Conservation (phyloP, 1,140 invertebrate genomes). For the Drosophila serrata region DNA sequence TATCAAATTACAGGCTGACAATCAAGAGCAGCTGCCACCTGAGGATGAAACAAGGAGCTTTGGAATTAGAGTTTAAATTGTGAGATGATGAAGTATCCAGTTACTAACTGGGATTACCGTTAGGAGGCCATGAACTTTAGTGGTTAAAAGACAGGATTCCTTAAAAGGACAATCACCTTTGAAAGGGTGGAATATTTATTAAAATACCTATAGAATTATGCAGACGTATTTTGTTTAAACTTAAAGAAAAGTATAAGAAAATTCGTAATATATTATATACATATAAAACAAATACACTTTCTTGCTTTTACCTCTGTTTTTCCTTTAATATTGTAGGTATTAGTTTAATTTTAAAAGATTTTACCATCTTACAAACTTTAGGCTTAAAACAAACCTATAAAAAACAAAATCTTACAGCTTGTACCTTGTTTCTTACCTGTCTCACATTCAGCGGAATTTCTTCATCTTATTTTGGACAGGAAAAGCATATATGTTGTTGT, state of each 20-base stretch:
- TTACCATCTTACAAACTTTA: too few species aligned
- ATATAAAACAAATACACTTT: background rate
- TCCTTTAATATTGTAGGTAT: too few species aligned
- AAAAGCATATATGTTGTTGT: background rate
- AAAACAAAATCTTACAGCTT: background rate
- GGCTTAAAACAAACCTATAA: too few species aligned
- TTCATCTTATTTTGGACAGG: background rate
- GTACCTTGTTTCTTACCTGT: background rate
- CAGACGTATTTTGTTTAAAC: background rate
- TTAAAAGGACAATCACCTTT: background rate
- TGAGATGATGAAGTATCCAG: background rate
- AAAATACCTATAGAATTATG: too few species aligned
- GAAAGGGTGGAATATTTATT: background rate
- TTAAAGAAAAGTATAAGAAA: background rate
- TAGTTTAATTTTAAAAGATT: background rate
- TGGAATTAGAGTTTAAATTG: conserved; percentile 1
- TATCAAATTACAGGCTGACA: conserved; percentile 44
- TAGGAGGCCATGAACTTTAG: conserved; percentile 10
- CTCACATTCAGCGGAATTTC: conserved; percentile 6
- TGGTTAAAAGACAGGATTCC: too few species aligned
- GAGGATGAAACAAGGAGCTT: background rate
- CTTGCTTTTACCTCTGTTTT: background rate
- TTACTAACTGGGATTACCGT: conserved; percentile 17
- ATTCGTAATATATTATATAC: background rate
- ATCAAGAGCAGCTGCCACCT: conserved; percentile 22